Conservation (phyloP, 2,113 vertebrate species). For the Bettongia penicillata region DNA sequence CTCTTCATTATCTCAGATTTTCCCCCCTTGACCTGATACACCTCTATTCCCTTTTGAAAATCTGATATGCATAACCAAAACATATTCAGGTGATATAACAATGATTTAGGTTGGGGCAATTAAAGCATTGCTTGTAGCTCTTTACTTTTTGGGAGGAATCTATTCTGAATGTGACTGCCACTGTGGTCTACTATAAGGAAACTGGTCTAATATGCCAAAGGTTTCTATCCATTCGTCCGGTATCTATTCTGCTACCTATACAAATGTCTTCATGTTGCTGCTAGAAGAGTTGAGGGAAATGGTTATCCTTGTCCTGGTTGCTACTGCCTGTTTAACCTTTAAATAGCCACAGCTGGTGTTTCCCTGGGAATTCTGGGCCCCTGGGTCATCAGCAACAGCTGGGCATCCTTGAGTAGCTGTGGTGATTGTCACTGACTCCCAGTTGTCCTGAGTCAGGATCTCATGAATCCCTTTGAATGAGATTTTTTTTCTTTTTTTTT, state of each 20-base stretch:
- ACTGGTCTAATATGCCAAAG: not conserved
- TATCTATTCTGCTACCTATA: not conserved
- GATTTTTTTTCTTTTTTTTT: not conserved
- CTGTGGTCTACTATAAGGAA: not conserved
- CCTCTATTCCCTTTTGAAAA: not conserved
- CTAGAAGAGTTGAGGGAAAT: not conserved
- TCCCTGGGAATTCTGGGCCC: not conserved
- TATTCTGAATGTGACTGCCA: not conserved
- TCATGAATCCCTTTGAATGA: not conserved
- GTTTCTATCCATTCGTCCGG: not conserved
- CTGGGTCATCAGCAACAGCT: not conserved
- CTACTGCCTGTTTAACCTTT: not conserved
- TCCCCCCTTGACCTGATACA: not conserved
- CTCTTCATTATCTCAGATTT: not conserved
- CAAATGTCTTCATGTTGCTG: not conserved
- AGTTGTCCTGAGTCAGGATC: not conserved
- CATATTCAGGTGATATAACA: not conserved
- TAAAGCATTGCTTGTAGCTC: not conserved
- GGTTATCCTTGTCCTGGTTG: not conserved
- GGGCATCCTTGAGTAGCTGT: not conserved
- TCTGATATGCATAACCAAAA: too few relatives aligned
- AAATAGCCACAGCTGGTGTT: not conserved
- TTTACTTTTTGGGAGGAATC: not conserved
- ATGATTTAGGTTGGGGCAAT: not conserved
- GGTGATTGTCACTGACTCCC: not conserved